Percentiles rank a stretch among this genome's conserved stretches.
Conservation (phyloP, 2,888 invertebrate genomes). For the Rutpela maculata region DNA sequence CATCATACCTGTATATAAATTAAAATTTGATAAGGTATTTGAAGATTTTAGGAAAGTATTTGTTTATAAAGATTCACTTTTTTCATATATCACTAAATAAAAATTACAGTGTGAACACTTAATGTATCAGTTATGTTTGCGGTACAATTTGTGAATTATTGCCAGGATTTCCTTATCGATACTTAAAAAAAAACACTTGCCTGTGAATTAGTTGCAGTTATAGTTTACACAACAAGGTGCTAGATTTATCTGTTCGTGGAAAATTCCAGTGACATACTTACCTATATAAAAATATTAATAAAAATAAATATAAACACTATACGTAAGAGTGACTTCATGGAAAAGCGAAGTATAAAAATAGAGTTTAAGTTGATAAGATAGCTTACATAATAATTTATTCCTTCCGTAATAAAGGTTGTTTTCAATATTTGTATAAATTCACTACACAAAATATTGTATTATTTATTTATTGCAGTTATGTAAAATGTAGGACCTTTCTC, state of each 20-base stretch:
- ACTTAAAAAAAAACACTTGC: neutral
- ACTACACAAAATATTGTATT: neutral
- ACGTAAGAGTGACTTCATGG: neutral
- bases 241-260: neutral
- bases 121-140: too few relatives aligned
- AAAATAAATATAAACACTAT: neutral
- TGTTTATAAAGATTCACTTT: too few relatives aligned
- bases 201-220: neutral
- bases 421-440: neutral
- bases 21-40: too few relatives aligned
- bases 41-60: too few relatives aligned
- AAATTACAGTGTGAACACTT: too few relatives aligned
- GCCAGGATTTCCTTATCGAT: too few relatives aligned
- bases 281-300: neutral
- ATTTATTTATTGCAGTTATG: neutral
- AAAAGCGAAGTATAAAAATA: neutral
- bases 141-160: too few relatives aligned
- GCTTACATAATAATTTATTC: neutral
- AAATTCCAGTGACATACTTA: neutral
- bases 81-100: too few relatives aligned
- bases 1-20: too few relatives aligned
- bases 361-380: neutral
- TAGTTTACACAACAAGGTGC: neutral
- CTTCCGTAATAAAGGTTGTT: neutral
- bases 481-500: neutral